Evolutionary conservation across 1,140 invertebrate genomes (phyloP), one percentile per base, ranked within the genome.

Genomic region (Temnothorax nylanderi): DNA sequence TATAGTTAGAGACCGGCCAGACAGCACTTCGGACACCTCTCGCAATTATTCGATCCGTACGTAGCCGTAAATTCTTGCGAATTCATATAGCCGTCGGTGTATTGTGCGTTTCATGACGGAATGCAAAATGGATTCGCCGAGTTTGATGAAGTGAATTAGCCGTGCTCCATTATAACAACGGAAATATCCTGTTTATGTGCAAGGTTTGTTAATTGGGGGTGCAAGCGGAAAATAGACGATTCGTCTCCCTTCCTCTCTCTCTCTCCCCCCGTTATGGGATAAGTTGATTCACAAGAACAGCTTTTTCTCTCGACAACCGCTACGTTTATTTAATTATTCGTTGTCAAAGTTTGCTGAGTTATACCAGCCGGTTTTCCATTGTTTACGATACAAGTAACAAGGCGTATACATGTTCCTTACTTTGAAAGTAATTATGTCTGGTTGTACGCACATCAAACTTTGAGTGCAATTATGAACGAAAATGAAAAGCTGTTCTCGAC

Each of bases 301-400:
- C 41, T 74, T 74, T 82, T 74, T 82, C 65, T 74, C 69, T 37
- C 69, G 54, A 16, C 65, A 58, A 82, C 26, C 54, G 41, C 54
- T 54, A 34, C 65, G 54, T 84, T 84, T 84, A 84, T 84, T 84
- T 74, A 49, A 84, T 84, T 84, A 84, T 84, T 84, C 32, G 69
- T 74, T 60, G 80, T 84, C 67, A 60, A 74, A 84, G 80, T 84
- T 84, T 49, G 37, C 37, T 16, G 67, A 32, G 54, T 41, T 49
- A 26, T 26, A 74, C 1, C 54, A 58, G 26, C 18, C 21, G 26
- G 54, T 60, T 84, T 64, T 16, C 41, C 69, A 84, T 84, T 84
- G 80, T 84, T 84, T 74, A 74, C 69, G 67, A 82, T 72, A 44
- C 51, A 47, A 74, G 41, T 49, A 74, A 74, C 80, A 72, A 72